These are phyloP conservation scores for Procapra przewalskii DNA, from an alignment of 2,113 vertebrate genomes.

Conservation along the genomic window DNA sequence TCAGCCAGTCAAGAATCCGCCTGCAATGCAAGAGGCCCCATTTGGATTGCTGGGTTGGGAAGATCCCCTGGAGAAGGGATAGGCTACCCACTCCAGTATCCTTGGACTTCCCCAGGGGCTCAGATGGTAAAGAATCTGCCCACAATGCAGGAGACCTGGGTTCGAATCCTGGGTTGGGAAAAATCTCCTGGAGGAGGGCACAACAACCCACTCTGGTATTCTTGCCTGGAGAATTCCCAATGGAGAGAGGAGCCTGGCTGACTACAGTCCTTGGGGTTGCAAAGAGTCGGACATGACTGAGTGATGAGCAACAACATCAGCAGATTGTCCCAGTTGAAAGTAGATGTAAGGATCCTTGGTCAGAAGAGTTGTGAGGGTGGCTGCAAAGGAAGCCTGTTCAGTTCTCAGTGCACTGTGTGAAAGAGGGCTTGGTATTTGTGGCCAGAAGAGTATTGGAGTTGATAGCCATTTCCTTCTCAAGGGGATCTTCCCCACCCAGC, in stretches of 20 bases:
- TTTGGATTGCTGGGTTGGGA: neutral
- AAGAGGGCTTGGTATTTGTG: neutral
- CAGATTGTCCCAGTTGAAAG: neutral
- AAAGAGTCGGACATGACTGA: neutral
- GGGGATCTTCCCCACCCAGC: neutral
- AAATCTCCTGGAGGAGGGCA: neutral
- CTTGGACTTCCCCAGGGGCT: neutral
- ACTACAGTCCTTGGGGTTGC: neutral
- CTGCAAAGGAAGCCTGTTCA: neutral
- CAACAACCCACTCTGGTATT: neutral
- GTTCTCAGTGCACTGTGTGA: neutral
- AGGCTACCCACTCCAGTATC: neutral
- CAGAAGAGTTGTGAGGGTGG: neutral
- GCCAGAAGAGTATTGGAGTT: neutral
- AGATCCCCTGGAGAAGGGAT: neutral
- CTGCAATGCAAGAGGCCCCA: neutral
- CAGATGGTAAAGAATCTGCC: neutral
- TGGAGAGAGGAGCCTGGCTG: neutral
- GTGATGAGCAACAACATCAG: neutral
- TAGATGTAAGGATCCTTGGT: neutral
- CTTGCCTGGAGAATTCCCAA: neutral
- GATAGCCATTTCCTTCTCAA: neutral
- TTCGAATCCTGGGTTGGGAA: neutral
- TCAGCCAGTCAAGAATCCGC: neutral
- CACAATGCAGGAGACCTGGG: neutral